These are phyloP conservation scores for Manis crassicaudata DNA, from an alignment of 2,797 vertebrate genomes.

Conservation along the genomic window DNA sequence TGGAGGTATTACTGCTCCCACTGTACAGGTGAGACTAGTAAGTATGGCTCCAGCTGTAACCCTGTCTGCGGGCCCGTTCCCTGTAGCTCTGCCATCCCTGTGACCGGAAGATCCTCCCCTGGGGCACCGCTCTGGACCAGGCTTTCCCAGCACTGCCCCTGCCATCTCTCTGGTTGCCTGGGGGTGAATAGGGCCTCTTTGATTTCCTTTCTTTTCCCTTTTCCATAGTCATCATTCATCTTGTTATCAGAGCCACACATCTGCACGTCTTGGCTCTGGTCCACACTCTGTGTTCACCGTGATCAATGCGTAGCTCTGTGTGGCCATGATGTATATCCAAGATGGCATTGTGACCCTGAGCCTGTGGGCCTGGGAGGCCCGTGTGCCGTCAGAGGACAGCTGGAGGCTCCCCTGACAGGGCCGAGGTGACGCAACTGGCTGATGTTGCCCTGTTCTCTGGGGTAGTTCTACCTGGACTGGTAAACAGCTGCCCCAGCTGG, in stretches of 20 bases:
- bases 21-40: neutral
- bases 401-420: neutral
- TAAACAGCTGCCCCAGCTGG: neutral
- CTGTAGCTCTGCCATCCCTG: neutral
- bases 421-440: neutral
- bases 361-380: neutral
- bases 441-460: neutral
- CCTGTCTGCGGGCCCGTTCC: neutral
- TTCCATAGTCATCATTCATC: neutral
- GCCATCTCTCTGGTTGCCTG: neutral
- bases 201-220: slow-evolving; percentile 21
- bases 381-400: neutral
- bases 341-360: neutral
- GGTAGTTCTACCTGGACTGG: neutral
- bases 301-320: neutral
- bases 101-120: neutral
- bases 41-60: neutral
- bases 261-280: neutral
- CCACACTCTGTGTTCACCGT: neutral
- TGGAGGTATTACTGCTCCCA: neutral
- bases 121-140: neutral
- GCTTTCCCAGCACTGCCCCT: neutral
- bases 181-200: slow-evolving; percentile 2
- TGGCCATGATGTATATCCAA: neutral
- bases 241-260: neutral